These are phyloP conservation scores for Nestor notabilis DNA, from an alignment of 2,113 vertebrate genomes.

Conservation along the genomic window DNA sequence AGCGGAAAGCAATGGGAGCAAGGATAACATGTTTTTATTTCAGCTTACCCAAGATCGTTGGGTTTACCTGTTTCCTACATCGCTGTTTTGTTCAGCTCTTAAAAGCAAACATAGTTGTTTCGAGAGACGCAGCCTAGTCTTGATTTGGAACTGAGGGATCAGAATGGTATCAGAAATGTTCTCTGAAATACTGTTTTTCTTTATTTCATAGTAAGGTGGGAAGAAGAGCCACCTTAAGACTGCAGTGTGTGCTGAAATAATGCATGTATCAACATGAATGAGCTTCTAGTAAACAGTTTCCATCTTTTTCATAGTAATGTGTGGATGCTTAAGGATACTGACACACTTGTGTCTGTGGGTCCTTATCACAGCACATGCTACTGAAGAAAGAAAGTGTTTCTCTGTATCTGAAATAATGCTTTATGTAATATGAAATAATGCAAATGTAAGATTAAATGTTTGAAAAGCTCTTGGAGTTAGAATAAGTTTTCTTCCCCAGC, in stretches of 20 bases:
- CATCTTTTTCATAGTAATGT: accelerated
- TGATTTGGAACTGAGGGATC: background rate
- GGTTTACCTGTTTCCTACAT: background rate
- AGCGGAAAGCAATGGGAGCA: background rate
- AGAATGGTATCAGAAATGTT: background rate
- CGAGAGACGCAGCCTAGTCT: background rate
- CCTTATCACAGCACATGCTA: background rate
- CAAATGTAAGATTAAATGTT: background rate
- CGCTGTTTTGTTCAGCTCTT: background rate
- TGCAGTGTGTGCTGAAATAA: background rate
- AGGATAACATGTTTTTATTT: background rate
- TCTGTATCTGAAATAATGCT: background rate
- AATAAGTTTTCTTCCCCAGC: background rate
- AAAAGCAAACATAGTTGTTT: background rate
- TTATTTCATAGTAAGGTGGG: background rate
- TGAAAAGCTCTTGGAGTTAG: background rate
- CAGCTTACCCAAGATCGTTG: background rate
- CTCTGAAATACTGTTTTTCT: background rate
- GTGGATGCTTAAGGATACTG: background rate
- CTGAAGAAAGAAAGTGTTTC: background rate
- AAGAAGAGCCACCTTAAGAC: background rate
- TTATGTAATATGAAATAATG: too few species aligned
- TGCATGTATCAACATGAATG: background rate
- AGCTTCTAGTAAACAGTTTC: background rate
- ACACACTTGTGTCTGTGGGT: background rate